These are phyloP conservation scores for Urocitellus parryii DNA, from an alignment of 2,113 vertebrate species.

Conservation along the genomic window DNA sequence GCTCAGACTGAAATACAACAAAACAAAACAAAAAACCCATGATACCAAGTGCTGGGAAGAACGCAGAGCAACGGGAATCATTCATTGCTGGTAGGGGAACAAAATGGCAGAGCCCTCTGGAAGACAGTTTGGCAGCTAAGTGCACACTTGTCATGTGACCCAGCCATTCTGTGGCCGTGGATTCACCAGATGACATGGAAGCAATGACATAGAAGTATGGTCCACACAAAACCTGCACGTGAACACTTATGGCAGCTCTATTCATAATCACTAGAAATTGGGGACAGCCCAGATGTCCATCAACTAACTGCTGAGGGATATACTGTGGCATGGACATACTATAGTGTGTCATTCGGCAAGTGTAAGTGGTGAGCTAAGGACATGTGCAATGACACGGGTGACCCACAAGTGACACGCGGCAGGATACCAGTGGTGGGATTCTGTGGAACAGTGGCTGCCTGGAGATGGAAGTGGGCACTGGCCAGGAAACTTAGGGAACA, in stretches of 20 bases:
- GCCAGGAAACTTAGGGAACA: not conserved
- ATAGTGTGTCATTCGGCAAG: accelerated
- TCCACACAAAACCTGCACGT: not conserved
- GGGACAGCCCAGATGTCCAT: not conserved
- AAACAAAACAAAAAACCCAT: too few relatives aligned
- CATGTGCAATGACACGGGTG: accelerated
- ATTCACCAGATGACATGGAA: not conserved
- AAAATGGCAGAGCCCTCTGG: not conserved
- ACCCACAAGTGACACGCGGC: accelerated
- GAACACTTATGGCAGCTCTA: not conserved
- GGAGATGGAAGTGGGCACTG: not conserved
- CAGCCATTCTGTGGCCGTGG: not conserved
- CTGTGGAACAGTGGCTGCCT: not conserved
- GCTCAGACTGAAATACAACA: not conserved
- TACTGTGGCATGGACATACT: accelerated
- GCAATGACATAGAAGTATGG: not conserved
- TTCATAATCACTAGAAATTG: too few relatives aligned
- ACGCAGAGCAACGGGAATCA: accelerated
- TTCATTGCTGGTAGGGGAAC: accelerated
- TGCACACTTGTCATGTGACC: accelerated
- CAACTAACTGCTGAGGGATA: too few relatives aligned
- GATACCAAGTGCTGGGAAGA: too few relatives aligned
- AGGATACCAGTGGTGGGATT: accelerated
- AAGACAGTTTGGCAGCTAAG: not conserved
- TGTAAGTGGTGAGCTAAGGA: accelerated